Evolutionary conservation across 2,888 invertebrate species (phyloP), one percentile per base, ranked within the genome.

Genomic region (Nomada goodeniana): DNA sequence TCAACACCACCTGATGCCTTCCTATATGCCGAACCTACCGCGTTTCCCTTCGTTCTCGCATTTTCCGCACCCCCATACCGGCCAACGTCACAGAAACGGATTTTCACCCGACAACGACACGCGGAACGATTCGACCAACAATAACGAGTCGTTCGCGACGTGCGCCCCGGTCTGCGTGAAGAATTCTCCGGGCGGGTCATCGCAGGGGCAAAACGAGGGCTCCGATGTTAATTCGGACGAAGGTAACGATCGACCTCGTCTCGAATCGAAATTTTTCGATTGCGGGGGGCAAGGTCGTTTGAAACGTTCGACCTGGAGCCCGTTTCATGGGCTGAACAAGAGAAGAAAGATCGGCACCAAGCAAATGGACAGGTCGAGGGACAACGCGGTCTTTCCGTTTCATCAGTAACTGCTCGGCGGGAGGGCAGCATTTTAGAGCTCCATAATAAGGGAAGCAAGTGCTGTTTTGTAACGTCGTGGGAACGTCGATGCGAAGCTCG

Each of bases 361-460:
- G 2, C 7, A 36, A 18, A 73, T 11, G 15, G 36, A 1, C 11
- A 18, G 5, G 0, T 3, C 44, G 1, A 42, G 3, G 5, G 50
- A 53, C 20, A 72, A 69, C 18, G 60, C 23, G 9, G 11, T 83
- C 4, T 88, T 85, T 70, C 89, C 87, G 2, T 89, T 89, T 76
- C 76, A 75, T 26, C 70, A 76, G 7, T 80, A 15, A 61, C 20
- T 9, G 4, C 15, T 57, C 2, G 23, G 26, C 2, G 13, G 29
- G 44, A 3, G 15, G 15, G 2, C 15, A 0, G 47, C 47, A 3
- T 13, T 15, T 47, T 4, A 47, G 47, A 10, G 15, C 13, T 47
- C 10, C 2, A 0, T 13, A 36, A n/a, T n/a, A 36, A 36, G 36
- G 5, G 36, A 36, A 47, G 15, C 13, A 13, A 13, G 47, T 1